Percentiles rank a stretch among this genome's conserved stretches.
phyloP scores from a whole-genome alignment of 2,113 vertebrate genomes.

The Acinonyx jubatus region DNA sequence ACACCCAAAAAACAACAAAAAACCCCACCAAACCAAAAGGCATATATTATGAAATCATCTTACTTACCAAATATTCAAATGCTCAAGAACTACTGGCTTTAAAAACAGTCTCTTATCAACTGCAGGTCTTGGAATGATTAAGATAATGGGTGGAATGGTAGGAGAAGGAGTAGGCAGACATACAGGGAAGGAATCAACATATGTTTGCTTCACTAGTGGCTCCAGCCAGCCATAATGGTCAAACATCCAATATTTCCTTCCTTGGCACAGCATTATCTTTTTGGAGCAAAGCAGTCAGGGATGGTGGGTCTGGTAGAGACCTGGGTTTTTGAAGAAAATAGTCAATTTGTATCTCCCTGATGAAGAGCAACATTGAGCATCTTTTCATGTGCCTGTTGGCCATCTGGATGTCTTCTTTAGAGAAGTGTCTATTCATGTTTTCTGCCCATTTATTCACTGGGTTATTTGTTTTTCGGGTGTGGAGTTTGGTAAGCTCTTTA shows the following conservation, averaged over 20 bases:
- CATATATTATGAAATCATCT: background rate
- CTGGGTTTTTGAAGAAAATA: background rate
- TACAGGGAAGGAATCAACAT: background rate
- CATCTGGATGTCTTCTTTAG: too few species aligned
- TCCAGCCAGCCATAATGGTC: background rate
- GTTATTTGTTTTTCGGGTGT: too few species aligned
- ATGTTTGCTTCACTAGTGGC: background rate
- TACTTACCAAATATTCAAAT: constrained; percentile 27
- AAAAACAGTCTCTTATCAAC: background rate
- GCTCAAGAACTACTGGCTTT: constrained; percentile 9
- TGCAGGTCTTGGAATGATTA: constrained; percentile 21
- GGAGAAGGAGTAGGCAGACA: background rate
- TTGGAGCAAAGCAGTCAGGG: background rate
- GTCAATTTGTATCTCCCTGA: background rate
- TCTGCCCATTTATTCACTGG: too few species aligned
- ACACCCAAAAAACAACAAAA: too few species aligned
- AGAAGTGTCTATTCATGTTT: too few species aligned
- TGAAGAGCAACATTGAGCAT: too few species aligned
- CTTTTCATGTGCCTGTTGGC: too few species aligned
- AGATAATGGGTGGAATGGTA: background rate
- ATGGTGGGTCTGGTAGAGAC: background rate
- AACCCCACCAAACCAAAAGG: background rate
- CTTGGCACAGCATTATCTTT: background rate
- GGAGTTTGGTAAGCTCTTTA: too few species aligned
- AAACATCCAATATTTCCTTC: background rate